These are phyloP conservation scores for Dascillus cervinus DNA, from an alignment of 2,888 invertebrate species.

Conservation along the genomic window DNA sequence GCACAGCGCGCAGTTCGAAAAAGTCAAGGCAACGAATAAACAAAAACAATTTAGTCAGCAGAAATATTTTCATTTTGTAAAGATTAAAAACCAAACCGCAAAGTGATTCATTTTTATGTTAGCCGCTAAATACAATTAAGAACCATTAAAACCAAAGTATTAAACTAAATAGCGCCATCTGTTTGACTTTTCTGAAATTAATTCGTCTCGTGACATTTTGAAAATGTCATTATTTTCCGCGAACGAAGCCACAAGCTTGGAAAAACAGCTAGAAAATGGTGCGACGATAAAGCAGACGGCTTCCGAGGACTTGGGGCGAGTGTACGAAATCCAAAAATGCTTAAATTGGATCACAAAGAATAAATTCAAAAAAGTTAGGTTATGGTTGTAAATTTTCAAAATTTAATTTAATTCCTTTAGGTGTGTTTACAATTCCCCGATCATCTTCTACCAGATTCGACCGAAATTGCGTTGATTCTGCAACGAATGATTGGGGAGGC, in stretches of 20 bases:
- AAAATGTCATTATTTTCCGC: constrained; percentile 41
- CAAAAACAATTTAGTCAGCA: no score
- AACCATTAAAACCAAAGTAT: no score
- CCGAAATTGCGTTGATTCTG: constrained; percentile 52
- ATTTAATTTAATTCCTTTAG: constrained; percentile 42
- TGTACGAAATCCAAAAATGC: constrained; percentile 55
- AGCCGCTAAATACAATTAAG: no score
- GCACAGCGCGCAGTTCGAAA: no score
- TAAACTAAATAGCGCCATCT: no score
- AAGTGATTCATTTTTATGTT: no score
- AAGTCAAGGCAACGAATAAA: no score
- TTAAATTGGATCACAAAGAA: constrained; percentile 63
- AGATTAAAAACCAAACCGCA: no score
- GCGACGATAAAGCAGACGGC: constrained; percentile 20
- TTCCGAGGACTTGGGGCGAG: constrained; percentile 37
- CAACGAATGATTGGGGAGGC: constrained; percentile 45
- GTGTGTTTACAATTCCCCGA: constrained; percentile 92
- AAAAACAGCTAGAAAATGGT: constrained; percentile 40
- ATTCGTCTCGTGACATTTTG: no score
- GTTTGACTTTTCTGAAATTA: no score
- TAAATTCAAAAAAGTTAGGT: constrained; percentile 55
- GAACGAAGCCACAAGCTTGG: constrained; percentile 48
- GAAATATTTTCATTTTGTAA: no score
- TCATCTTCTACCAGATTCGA: constrained; percentile 61
- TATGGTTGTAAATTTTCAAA: constrained; percentile 10